A percentile compares a stretch with the other conserved stretches of the same genome.
These are phyloP conservation scores for Chaitophorus viminalis DNA, from an alignment of 2,888 invertebrate genomes.

Conservation along the genomic window DNA sequence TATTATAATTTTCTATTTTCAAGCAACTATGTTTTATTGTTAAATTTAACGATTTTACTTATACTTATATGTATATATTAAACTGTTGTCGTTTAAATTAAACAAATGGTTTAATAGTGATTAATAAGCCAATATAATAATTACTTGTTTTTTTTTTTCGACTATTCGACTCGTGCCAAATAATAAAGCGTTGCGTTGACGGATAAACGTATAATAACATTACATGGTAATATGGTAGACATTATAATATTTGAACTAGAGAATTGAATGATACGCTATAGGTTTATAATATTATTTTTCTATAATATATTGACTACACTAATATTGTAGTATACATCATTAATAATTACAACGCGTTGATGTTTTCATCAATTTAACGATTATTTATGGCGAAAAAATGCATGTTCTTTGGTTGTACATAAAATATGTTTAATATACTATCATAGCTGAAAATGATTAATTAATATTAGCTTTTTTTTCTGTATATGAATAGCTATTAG, in stretches of 20 bases:
- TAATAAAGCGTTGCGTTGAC: neutral
- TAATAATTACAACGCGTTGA: neutral
- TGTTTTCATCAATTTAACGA: neutral
- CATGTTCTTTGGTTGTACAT: neutral
- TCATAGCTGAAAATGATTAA: neutral
- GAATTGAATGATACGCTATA: neutral
- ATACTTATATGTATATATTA: too few species aligned
- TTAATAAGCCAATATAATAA: neutral
- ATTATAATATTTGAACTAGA: too few species aligned
- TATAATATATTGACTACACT: neutral
- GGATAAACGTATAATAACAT: neutral
- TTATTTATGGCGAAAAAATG: neutral
- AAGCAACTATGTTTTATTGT: neutral
- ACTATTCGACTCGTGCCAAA: neutral
- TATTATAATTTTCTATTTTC: too few species aligned
- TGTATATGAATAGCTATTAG: neutral
- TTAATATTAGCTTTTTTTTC: neutral
- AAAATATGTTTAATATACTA: too few species aligned
- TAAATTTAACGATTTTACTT: too few species aligned
- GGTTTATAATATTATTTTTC: too few species aligned
- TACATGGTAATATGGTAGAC: neutral
- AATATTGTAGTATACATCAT: neutral
- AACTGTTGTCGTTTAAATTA: too few species aligned
- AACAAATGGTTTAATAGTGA: too few species aligned
- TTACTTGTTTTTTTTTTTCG: neutral